Percentiles rank a stretch among this genome's conserved stretches.
Conservation (phyloP, 2,113 vertebrate genomes). For the Catharus fuscescens region DNA sequence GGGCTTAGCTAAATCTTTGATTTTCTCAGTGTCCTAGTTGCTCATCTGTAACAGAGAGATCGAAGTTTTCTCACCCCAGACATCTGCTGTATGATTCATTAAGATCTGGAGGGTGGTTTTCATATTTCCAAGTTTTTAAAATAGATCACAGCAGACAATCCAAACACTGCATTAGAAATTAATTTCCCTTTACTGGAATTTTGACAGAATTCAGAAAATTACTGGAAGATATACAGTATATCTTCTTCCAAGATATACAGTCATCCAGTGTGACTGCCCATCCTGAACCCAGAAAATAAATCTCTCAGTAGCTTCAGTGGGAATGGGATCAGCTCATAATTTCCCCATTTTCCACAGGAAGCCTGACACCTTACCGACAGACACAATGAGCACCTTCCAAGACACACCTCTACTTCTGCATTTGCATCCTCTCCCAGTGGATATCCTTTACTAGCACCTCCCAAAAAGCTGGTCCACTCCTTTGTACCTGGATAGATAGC, state of each 20-base stretch:
- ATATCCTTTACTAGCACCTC: not conserved
- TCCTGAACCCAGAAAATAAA: not conserved
- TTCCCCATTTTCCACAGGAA: not conserved
- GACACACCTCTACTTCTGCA: not conserved
- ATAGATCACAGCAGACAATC: not conserved
- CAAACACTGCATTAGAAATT: not conserved
- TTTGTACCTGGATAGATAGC: not conserved
- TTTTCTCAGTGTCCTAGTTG: not conserved
- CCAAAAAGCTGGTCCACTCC: not conserved
- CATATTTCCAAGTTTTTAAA: not conserved
- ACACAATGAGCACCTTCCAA: not conserved
- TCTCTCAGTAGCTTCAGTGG: not conserved
- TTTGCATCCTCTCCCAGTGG: not conserved
- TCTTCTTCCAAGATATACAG: not conserved
- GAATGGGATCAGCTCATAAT: not conserved
- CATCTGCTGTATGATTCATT: not conserved
- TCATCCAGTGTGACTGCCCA: not conserved
- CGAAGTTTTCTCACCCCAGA: not conserved
- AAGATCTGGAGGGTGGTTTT: not conserved
- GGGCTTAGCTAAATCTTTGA: not conserved
- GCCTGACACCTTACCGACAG: rapidly evolving
- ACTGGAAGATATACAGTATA: not conserved
- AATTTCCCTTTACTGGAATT: not conserved
- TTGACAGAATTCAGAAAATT: not conserved
- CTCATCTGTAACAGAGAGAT: not conserved